Evolutionary conservation across 2,888 invertebrate species (phyloP).

Genomic region (Pollenia angustigena): DNA sequence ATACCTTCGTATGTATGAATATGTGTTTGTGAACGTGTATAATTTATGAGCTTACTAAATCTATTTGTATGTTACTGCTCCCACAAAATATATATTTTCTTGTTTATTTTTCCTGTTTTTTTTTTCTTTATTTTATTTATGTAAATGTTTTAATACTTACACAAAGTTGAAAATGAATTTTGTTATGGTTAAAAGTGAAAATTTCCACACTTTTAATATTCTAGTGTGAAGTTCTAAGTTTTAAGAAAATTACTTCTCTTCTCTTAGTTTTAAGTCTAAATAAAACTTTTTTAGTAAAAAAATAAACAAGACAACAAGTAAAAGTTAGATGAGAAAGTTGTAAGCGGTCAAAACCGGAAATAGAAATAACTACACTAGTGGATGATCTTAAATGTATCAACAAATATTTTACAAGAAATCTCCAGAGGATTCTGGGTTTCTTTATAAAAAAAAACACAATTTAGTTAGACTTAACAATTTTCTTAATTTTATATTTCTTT

Average conservation of each 20-base stretch:
- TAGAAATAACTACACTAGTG: constrained; percentile 3
- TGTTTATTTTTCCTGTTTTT: not conserved
- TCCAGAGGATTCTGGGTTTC: not conserved
- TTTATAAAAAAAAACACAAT: not conserved
- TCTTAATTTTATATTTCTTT: no score
- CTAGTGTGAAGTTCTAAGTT: constrained; percentile 75
- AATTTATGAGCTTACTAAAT: constrained; percentile 4
- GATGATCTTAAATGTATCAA: not conserved
- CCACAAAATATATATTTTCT: constrained; percentile 21
- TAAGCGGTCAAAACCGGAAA: constrained; percentile 14
- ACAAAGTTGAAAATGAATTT: constrained; percentile 78
- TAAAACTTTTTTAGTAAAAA: constrained; percentile 44
- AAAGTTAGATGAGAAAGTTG: constrained; percentile 18
- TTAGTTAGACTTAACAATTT: no score
- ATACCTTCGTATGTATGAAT: not conserved
- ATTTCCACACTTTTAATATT: constrained; percentile 79
- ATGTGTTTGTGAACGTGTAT: not conserved
- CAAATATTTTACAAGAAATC: not conserved
- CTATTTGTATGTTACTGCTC: constrained; percentile 3
- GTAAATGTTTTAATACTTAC: constrained; percentile 32
- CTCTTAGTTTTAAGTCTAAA: constrained; percentile 32
- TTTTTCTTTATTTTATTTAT: constrained; percentile 33
- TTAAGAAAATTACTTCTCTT: constrained; percentile 45
- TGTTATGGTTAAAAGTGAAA: constrained; percentile 82
- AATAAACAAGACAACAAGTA: constrained; percentile 20